Base-by-base conservation (phyloP, 2,113 vertebrate species). In the Pongo abelii region DNA sequence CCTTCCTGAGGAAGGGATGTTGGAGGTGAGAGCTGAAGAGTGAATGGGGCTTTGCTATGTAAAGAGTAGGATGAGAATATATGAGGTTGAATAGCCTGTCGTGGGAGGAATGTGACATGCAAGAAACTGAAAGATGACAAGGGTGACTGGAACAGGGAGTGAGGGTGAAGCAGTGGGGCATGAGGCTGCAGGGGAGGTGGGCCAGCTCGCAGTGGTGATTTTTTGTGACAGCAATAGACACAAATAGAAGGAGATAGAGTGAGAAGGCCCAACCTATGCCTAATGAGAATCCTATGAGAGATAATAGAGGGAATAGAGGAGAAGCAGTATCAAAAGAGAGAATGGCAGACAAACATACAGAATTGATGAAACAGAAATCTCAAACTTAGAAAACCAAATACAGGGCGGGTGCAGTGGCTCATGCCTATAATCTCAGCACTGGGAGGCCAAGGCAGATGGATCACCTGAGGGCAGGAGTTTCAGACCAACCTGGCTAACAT, bases 1-100 rank as follows among this genome's bases (percentile, higher is more conserved):
- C 67, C 79, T 74, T 75, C 32, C 35, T 35, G 38, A 67, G 80
- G n/a, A 87, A 38, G 86, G 5, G 6, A 20, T 30, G 38, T 46
- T 85, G 61, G 74, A 35, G 64, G 67, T n/a, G 25, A 95, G 94
- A 90, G 57, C 32, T 59, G 38, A 50, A 40, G 80, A 32, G n/a
- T 48, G 80, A 69, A 35, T 81, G 67, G 12, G 22, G 52, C 30
- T 83, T 93, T 40, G 9, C 52, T 72, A 11, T n/a, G 32, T 27
- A 25, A 59, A 91, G 80, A 50, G 46, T 17, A 43, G 27, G 6
- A 32, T 74, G 10, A 69, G 55, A 40, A 87, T 43, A 9, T 0
- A 2, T 1, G 13, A 40, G 30, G 40, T 32, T 10, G 35, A 35
- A 11, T 32, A 46, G 75, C 30, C n/a, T 67, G 75, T 90, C 6